These are phyloP conservation scores for Cydia amplana DNA, from an alignment of 1,140 invertebrate species.

Conservation along the genomic window DNA sequence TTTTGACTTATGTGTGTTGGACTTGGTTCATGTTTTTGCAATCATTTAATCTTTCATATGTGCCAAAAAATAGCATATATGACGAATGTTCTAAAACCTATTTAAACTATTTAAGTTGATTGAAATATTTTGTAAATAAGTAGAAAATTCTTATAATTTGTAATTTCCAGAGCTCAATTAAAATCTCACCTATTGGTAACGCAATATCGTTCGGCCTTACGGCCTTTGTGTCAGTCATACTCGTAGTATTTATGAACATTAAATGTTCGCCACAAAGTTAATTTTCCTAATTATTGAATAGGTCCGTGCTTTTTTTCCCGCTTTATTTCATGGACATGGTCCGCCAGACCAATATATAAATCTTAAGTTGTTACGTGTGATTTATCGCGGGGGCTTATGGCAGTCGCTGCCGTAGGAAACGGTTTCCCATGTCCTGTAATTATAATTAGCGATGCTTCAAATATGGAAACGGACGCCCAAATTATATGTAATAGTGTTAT, in stretches of 20 bases:
- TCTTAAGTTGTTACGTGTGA: conserved; percentile 54
- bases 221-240: too few relatives aligned
- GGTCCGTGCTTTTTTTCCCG: background rate
- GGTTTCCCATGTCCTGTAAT: conserved; percentile 56
- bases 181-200: too few relatives aligned
- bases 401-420: conserved; percentile 50
- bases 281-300: conserved; percentile 22
- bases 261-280: background rate
- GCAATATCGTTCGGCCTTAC: too few relatives aligned
- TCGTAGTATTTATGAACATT: too few relatives aligned
- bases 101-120: too few relatives aligned
- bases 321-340: conserved; percentile 16
- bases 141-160: too few relatives aligned
- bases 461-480: background rate
- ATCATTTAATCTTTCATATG: too few relatives aligned
- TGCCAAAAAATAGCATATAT: too few relatives aligned
- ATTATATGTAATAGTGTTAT: background rate
- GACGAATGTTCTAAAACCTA: too few relatives aligned
- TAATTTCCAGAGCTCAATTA: too few relatives aligned
- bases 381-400: conserved; percentile 51
- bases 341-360: conserved; percentile 44
- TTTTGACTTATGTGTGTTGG: background rate
- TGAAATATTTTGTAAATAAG: too few relatives aligned
- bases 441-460: conserved; percentile 34
- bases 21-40: too few relatives aligned